Evolutionary conservation across 2,888 invertebrate species (phyloP), one percentile per base, ranked within the genome.

Genomic region (Ectemnius lituratus): DNA sequence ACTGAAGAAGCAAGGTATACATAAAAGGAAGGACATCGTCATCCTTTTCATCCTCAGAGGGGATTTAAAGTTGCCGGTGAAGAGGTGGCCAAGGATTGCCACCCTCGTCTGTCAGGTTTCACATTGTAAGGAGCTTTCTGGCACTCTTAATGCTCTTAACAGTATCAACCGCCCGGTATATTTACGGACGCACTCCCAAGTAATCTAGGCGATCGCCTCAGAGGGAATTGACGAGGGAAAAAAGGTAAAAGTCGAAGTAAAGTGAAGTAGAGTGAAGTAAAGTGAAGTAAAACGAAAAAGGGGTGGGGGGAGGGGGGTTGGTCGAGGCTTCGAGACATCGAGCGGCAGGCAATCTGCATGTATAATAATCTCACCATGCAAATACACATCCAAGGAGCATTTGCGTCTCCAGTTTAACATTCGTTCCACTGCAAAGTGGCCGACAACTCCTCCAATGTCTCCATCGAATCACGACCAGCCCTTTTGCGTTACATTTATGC

Each of bases 321-420:
- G 49, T 1, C 4, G 49, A 49, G n/a, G 14, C 52, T 47, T 16
- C 52, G 52, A 52, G 52, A 37, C 37, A 37, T 37, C 72, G 75
- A 70, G 80, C 79, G 81, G 79, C 80, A 73, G 83, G 81, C 83
- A 85, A 86, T 85, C 84, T 85, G 85, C 85, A 85, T 85, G 76
- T 69, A 77, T 85, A 86, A 86, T 85, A 85, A 85, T 79, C 84
- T 76, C 64, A 70, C 64, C 75, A 78, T 65, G 16, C 52, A 52
- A 14, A 52, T 52, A 52, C 52, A 52, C 52, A 52, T 52, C 16
- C 52, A 1, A 11, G 37, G 37, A 37, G 37, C 37, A 37, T 37
- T 37, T 52, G 14, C 52, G 52, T 16, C 16, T 52, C 52, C n/a
- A 16, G 14, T 52, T 52, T 16, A 16, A 52, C 52, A 14, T 14